Conservation (phyloP, 2,888 invertebrate species). For the Marronus borbonicus region DNA sequence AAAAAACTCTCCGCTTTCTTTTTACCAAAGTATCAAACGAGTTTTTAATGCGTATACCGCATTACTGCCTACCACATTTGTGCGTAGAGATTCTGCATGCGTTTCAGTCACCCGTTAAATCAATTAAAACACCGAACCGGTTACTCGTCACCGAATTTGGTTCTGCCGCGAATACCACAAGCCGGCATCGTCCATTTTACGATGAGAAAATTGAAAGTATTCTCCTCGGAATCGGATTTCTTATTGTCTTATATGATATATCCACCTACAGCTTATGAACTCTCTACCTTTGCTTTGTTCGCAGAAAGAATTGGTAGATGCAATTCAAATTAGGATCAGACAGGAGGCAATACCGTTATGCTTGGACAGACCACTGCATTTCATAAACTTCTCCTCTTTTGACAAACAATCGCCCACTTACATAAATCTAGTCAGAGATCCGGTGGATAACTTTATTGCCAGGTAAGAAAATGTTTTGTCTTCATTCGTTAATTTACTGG, state of each 20-base stretch:
- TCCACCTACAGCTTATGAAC: conserved; percentile 2
- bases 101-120: not conserved
- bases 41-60: conserved; percentile 4
- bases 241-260: not conserved
- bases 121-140: conserved; percentile 28
- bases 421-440: conserved; percentile 76
- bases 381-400: conserved; percentile 75
- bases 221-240: not conserved
- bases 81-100: not conserved
- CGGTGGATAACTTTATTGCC: conserved; percentile 72
- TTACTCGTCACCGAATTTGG: conserved; percentile 39
- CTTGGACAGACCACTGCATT: conserved; percentile 76
- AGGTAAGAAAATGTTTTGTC: conserved; percentile 66
- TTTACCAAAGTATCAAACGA: conserved; percentile 8
- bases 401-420: conserved; percentile 75
- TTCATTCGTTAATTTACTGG: too few species aligned
- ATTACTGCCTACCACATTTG: not conserved
- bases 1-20: conserved; percentile 12
- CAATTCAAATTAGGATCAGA: conserved; percentile 71
- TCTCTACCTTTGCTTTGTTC: conserved; percentile 55
- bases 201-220: conserved; percentile 22
- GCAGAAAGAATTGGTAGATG: conserved; percentile 73
- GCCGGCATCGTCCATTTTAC: conserved; percentile 12
- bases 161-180: conserved; percentile 4
- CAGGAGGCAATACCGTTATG: conserved; percentile 75